Percentiles rank a stretch among this genome's conserved stretches.
Conservation (phyloP, 2,797 vertebrate species). For the Florisuga fusca region DNA sequence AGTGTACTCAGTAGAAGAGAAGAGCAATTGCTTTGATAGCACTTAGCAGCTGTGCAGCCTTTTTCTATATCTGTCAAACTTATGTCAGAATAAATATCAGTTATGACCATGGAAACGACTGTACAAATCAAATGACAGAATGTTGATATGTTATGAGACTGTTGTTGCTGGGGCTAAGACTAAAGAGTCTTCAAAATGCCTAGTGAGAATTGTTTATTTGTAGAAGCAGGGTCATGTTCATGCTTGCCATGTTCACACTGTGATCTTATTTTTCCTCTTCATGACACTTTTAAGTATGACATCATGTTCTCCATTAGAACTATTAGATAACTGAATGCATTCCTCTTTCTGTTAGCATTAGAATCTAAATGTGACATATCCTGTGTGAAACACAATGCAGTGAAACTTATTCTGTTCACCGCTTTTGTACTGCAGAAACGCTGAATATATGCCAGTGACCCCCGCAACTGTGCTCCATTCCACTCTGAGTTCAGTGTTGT, state of each 20-base stretch:
- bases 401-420: neutral
- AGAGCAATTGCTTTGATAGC: neutral
- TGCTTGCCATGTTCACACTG: neutral
- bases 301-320: neutral
- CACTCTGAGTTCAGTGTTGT: neutral
- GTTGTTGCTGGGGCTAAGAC: neutral
- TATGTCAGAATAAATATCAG: neutral
- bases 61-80: slow-evolving; percentile 7
- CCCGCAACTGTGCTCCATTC: neutral
- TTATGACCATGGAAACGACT: neutral
- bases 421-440: neutral
- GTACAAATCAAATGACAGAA: neutral
- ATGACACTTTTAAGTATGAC: neutral
- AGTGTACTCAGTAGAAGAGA: neutral
- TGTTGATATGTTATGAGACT: neutral
- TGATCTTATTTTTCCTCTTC: neutral
- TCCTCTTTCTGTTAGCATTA: neutral
- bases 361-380: neutral
- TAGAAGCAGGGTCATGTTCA: neutral
- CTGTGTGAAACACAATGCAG: neutral
- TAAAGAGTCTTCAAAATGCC: neutral
- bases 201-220: neutral
- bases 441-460: neutral
- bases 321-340: neutral
- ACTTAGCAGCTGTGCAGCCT: neutral